Conservation (phyloP, 2,113 vertebrate species). For the Microcebus murinus region DNA sequence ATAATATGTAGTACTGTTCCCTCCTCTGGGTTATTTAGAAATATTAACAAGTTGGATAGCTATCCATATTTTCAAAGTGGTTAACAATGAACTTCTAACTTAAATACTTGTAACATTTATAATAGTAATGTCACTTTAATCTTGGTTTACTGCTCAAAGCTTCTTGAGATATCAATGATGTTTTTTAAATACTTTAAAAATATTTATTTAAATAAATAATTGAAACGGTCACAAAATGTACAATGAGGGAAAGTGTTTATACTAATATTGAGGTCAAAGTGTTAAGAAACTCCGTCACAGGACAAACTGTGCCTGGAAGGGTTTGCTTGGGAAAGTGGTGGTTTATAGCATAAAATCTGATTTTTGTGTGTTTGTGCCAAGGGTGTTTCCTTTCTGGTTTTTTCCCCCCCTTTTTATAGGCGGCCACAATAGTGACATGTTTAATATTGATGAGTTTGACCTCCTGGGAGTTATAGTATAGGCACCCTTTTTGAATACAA, state of each 20-base stretch:
- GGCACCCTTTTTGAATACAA: constrained; percentile 82
- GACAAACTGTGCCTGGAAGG: not conserved
- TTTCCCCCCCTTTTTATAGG: constrained; percentile 42
- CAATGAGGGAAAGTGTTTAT: not conserved
- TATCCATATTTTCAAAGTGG: not conserved
- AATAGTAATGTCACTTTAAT: not conserved
- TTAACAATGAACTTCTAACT: not conserved
- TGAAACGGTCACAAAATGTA: not conserved
- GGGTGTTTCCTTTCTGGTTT: constrained; percentile 58
- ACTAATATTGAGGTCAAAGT: not conserved
- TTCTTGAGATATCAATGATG: not conserved
- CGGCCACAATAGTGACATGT: constrained; percentile 71
- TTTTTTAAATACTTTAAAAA: not conserved
- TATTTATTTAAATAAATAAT: not conserved
- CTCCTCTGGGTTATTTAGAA: not conserved
- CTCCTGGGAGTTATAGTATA: constrained; percentile 79
- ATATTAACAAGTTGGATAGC: not conserved
- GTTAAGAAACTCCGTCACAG: not conserved
- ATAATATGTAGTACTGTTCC: not conserved
- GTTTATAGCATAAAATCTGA: constrained; percentile 39
- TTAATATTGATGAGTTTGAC: constrained; percentile 88
- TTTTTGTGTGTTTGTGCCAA: constrained; percentile 72
- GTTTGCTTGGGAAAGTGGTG: constrained; percentile 51
- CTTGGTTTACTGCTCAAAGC: not conserved
- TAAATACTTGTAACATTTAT: not conserved